Base-by-base conservation (phyloP, 2,113 vertebrate species). In the Montifringilla adamsi region DNA sequence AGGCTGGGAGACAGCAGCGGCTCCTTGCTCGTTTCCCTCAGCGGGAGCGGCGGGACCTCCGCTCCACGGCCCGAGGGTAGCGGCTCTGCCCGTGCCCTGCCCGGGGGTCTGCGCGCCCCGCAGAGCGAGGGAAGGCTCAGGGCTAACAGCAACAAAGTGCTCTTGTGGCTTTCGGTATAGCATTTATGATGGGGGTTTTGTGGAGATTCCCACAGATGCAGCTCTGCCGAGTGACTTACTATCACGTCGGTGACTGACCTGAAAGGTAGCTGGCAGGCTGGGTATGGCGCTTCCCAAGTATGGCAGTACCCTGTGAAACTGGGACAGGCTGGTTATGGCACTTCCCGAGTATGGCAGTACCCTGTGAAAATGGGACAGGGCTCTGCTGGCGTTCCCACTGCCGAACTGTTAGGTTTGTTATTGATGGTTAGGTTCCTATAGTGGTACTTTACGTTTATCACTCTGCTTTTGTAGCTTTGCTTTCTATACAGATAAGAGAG, bases 51-150 rank as follows among this genome's bases (percentile, higher is more conserved):
- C 8, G 10, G 5, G 4, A 17, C 12, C 9, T 6, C 11, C 9
- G 0, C n/a, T 21, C 13, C n/a, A 4, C 3, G 18, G 24, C 24
- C 68, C 31, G 31, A 24, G 47, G 30, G 41, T 1, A 2, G 39
- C 10, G 27, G 13, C 6, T 30, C 19, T 26, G 2, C 13, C 46
- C 14, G n/a, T 2, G 47, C 50, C 3, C 9, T 23, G 3, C 39
- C 27, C 33, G 27, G 23, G 1, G 68, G 2, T 12, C 11, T 28
- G 39, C 39, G 1, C 17, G 11, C 41, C 9, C 30, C 7, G 49
- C 18, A 8, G 6, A 4, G 14, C 24, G 5, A 30, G 39, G 5
- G 23, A 9, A 19, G 18, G 22, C 21, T 70, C 60, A 4, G 27
- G 47, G n/a, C 24, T 84, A 19, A 30, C 64, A 23, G 43, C 35